A percentile compares a stretch with the other conserved stretches of the same genome.
phyloP scores from a whole-genome alignment of 2,797 vertebrate genomes.

The Tamandua tetradactyla region DNA sequence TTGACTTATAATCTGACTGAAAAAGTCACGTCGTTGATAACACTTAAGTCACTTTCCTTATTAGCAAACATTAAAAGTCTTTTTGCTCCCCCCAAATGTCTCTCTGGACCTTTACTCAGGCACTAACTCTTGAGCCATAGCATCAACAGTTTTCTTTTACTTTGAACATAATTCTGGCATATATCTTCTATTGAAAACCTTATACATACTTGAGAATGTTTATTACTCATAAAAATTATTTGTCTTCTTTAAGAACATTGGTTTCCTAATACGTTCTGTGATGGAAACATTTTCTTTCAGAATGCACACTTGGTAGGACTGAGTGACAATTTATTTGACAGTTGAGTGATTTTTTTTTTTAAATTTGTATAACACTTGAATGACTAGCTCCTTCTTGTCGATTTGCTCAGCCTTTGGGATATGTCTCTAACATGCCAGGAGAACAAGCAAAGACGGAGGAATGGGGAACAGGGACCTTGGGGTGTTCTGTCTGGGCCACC shows the following conservation, averaged over 20 bases:
- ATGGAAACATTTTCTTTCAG: background rate
- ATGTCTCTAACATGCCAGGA: background rate
- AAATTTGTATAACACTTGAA: background rate
- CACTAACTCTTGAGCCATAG: too few species aligned
- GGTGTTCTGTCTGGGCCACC: fast-evolving
- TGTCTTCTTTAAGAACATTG: background rate
- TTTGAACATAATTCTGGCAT: background rate
- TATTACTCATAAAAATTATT: too few species aligned
- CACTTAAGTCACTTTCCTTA: too few species aligned
- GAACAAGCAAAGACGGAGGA: too few species aligned
- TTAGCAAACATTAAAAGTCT: too few species aligned
- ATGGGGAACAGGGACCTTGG: fast-evolving
- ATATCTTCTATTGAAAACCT: fast-evolving
- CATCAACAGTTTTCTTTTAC: background rate
- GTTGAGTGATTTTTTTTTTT: too few species aligned
- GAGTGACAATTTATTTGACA: background rate
- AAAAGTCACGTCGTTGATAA: too few species aligned
- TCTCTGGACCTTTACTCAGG: too few species aligned
- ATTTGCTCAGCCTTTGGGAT: background rate
- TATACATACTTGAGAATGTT: background rate
- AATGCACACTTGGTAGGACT: background rate
- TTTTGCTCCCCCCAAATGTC: too few species aligned
- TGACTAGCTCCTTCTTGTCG: background rate
- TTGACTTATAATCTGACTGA: too few species aligned
- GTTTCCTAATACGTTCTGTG: background rate